Conservation (phyloP, 2,888 invertebrate species). For the Drosophila sordidula region DNA sequence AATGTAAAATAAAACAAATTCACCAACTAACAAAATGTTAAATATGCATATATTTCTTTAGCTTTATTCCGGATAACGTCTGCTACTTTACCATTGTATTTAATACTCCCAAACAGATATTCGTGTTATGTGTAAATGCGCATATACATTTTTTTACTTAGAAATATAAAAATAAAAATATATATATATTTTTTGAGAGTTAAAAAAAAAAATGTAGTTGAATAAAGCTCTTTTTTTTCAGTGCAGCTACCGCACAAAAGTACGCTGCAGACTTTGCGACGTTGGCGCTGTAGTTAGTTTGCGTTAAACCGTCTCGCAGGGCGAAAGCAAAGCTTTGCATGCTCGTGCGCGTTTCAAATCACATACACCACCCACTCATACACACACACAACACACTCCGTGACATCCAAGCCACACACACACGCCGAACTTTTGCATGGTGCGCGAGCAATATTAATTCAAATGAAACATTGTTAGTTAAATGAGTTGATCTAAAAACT, state of each 20-base stretch:
- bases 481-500: constrained; percentile 3
- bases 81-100: no score
- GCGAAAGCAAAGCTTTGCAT: constrained; percentile 64
- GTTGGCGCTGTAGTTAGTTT: constrained; percentile 56
- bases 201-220: background rate
- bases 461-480: constrained; percentile 21
- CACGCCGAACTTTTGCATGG: constrained; percentile 36
- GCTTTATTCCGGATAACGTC: no score
- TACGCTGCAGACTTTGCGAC: constrained; percentile 62
- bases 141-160: no score
- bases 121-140: no score
- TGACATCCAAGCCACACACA: constrained; percentile 42
- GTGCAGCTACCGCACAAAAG: constrained; percentile 36
- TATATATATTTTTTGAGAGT: no score
- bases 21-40: no score
- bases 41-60: no score
- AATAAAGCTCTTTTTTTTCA: constrained; percentile 15
- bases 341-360: constrained; percentile 63
- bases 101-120: no score
- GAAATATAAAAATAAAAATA: no score
- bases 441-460: constrained; percentile 30
- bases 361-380: constrained; percentile 58
- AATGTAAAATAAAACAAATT: no score
- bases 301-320: constrained; percentile 64
- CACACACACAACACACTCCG: constrained; percentile 47